A percentile compares a stretch with the other conserved stretches of the same genome.
Conservation (phyloP, 2,113 vertebrate genomes). For the Zosterops borbonicus region DNA sequence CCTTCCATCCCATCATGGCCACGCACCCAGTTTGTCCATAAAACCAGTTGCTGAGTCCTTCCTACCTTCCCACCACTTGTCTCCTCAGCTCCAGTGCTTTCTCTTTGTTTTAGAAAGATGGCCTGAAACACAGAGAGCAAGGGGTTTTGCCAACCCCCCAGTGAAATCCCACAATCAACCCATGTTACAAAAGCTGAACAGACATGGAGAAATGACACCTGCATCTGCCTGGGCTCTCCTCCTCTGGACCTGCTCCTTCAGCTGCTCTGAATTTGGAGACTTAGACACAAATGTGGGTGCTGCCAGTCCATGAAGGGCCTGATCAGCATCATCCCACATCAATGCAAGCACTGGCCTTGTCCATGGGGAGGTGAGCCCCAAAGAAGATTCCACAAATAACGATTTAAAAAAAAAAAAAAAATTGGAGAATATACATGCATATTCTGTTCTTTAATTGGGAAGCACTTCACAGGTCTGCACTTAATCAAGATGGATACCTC, state of each 20-base stretch:
- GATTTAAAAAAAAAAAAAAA: not conserved
- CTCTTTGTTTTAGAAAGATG: not conserved
- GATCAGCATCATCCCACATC: not conserved
- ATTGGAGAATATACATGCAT: not conserved
- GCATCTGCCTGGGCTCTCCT: not conserved
- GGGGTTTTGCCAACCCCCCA: not conserved
- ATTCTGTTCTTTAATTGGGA: conserved; percentile 58
- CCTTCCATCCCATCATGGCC: not conserved
- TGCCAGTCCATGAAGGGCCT: not conserved
- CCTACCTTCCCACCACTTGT: not conserved
- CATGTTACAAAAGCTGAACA: not conserved
- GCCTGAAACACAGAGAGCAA: not conserved
- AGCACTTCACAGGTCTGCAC: conserved; percentile 51
- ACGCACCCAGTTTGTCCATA: not conserved
- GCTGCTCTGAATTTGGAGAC: not conserved
- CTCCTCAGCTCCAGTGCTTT: not conserved
- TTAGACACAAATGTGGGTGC: accelerated
- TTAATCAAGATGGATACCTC: conserved; percentile 70
- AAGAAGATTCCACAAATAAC: not conserved
- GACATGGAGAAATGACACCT: not conserved
- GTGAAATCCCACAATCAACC: accelerated
- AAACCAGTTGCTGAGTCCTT: not conserved
- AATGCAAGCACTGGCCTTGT: not conserved
- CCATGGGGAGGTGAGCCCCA: not conserved
- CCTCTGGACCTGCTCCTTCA: not conserved